A percentile compares a stretch with the other conserved stretches of the same genome.
Conservation (phyloP, 2,113 vertebrate species). For the Xenus cinereus region DNA sequence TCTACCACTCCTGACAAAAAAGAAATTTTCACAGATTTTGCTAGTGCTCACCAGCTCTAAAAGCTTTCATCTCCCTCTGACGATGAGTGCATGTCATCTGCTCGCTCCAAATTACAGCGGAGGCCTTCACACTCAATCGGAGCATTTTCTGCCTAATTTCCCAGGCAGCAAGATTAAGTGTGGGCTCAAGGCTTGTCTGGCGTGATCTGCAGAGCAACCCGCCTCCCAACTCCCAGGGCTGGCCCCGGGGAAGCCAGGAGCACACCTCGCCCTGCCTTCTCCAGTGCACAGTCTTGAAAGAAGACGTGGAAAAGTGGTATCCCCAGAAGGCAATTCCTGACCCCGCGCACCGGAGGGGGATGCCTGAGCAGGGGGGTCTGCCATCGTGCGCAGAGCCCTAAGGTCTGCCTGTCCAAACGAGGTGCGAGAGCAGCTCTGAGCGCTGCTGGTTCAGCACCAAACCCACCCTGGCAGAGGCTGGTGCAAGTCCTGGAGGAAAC, state of each 20-base stretch:
- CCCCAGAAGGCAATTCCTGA: neutral
- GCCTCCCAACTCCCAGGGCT: neutral
- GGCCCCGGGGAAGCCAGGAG: neutral
- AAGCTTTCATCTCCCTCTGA: conserved; percentile 64
- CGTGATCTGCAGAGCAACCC: neutral
- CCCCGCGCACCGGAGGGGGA: accelerated
- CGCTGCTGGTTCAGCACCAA: neutral
- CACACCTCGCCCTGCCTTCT: neutral
- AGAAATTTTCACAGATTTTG: conserved; percentile 59
- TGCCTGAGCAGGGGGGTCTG: neutral
- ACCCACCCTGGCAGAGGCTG: neutral
- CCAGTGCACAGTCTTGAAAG: accelerated
- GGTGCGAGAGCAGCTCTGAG: neutral
- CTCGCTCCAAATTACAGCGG: conserved; percentile 60
- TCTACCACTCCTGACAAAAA: conserved; percentile 62
- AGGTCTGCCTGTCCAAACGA: neutral
- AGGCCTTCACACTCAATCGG: conserved; percentile 54
- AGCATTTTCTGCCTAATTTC: conserved; percentile 71
- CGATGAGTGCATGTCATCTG: conserved; percentile 41
- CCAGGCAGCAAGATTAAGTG: conserved; percentile 49
- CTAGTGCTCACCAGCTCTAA: conserved; percentile 59
- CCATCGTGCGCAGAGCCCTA: accelerated
- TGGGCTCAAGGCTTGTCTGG: neutral
- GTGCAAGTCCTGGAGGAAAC: neutral
- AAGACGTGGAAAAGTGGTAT: accelerated